phyloP scores from a whole-genome alignment of 2,797 vertebrate species.

The Hemibagrus guttatus region DNA sequence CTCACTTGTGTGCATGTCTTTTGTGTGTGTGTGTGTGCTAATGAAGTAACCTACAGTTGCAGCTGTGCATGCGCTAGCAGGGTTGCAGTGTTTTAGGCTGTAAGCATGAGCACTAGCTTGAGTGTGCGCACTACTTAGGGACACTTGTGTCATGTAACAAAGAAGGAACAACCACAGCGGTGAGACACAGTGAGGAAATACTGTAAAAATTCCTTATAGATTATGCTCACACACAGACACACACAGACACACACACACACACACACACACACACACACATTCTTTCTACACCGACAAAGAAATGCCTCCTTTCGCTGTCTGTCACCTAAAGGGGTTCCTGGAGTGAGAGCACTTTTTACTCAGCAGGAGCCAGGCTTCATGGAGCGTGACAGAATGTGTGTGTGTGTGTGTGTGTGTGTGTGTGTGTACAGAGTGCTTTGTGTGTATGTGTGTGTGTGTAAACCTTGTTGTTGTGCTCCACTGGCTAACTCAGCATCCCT shows the following conservation, averaged over 20 bases:
- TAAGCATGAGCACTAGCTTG: background rate
- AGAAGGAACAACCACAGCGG: background rate
- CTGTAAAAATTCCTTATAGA: constrained; percentile 15
- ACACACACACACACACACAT: background rate
- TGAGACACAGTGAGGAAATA: background rate
- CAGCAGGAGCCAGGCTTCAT: constrained; percentile 37
- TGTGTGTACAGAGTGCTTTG: constrained; percentile 39
- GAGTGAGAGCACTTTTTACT: constrained; percentile 44
- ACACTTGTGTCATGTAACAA: background rate
- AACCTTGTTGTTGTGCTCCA: constrained; percentile 29
- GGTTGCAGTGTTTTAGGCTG: background rate
- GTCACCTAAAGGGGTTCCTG: constrained; percentile 50
- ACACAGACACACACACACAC: background rate
- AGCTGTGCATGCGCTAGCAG: background rate
- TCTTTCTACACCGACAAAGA: constrained; percentile 1
- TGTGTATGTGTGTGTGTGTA: constrained; percentile 41
- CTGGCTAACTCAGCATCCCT: constrained; percentile 36
- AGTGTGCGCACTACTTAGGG: background rate
- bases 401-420: constrained; percentile 36
- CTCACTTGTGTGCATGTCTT: background rate
- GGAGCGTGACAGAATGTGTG: constrained; percentile 41
- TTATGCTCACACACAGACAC: background rate
- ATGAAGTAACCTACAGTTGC: constrained; percentile 11
- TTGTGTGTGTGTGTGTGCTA: background rate
- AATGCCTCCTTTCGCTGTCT: constrained; percentile 18